Percentiles rank a stretch among this genome's conserved stretches.
phyloP scores from a whole-genome alignment of 1,140 invertebrate species.

The Zaprionus africanus region DNA sequence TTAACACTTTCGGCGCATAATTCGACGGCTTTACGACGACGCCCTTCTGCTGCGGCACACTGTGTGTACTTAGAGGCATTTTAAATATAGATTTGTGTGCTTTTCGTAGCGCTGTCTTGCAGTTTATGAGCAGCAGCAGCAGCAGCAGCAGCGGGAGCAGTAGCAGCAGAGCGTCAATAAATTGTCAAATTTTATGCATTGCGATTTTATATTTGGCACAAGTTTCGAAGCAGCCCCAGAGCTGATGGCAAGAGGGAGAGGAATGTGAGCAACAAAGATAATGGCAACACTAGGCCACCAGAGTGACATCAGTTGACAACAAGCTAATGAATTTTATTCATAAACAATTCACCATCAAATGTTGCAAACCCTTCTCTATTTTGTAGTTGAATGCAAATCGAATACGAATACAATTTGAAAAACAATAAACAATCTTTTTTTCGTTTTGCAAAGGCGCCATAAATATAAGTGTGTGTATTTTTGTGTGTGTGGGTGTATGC shows the following conservation, averaged over 20 bases:
- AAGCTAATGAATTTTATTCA: neutral
- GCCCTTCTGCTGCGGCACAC: conserved; percentile 40
- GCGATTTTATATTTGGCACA: conserved; percentile 68
- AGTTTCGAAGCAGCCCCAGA: conserved; percentile 22
- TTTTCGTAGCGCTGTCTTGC: conserved; percentile 36
- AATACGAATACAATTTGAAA: conserved; percentile 3
- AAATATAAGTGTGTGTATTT: neutral
- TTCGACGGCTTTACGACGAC: conserved; percentile 45
- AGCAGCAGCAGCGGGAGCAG: neutral
- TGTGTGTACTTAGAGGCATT: conserved; percentile 57
- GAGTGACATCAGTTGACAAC: neutral
- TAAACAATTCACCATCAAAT: neutral
- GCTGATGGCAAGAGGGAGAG: neutral
- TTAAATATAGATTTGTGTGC: conserved; percentile 70
- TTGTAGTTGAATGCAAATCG: neutral
- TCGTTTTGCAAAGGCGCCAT: neutral
- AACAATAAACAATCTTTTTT: conserved; percentile 31
- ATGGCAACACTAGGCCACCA: neutral
- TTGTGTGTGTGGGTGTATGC: neutral
- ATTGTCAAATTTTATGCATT: conserved; percentile 83
- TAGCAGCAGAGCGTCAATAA: conserved; percentile 74
- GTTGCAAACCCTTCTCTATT: conserved; percentile 1
- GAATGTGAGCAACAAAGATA: neutral
- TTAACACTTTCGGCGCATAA: conserved; percentile 40
- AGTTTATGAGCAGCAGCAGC: conserved; percentile 38